Percentiles rank a stretch among this genome's conserved stretches.
These are phyloP conservation scores for Tipula helvola DNA, from an alignment of 2,888 invertebrate genomes.

Conservation along the genomic window DNA sequence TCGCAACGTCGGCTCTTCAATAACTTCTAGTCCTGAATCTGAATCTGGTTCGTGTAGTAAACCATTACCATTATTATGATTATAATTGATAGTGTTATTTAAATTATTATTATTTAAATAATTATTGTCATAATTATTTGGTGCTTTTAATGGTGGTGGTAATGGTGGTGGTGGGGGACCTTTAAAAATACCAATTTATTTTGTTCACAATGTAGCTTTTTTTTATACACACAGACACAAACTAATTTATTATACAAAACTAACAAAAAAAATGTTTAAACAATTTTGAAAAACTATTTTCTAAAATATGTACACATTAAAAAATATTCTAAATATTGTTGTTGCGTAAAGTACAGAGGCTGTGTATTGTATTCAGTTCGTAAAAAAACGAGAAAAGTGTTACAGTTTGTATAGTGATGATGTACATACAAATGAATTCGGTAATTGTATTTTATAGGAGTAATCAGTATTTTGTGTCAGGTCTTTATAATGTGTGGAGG, in stretches of 20 bases:
- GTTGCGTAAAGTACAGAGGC: neutral
- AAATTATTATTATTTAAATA: conserved; percentile 18
- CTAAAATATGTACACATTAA: neutral
- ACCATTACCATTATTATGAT: conserved; percentile 13
- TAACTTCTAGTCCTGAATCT: conserved; percentile 41
- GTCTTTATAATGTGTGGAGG: neutral
- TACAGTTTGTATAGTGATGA: neutral
- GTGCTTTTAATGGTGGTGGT: conserved; percentile 43
- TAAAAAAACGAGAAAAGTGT: neutral
- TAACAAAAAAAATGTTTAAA: neutral
- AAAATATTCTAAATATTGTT: neutral
- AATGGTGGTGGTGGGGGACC: conserved; percentile 62
- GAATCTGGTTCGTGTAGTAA: conserved; percentile 24
- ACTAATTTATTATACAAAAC: neutral
- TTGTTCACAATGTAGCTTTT: neutral
- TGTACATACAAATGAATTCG: neutral
- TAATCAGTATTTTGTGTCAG: neutral
- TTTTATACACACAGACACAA: neutral
- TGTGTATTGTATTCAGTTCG: neutral
- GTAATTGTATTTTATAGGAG: neutral
- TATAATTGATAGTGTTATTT: conserved; percentile 8
- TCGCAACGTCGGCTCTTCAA: conserved; percentile 54
- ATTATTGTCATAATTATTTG: conserved; percentile 21
- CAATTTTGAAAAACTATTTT: neutral
- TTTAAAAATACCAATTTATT: neutral